Evolutionary conservation across 1,140 invertebrate genomes (phyloP).

Genomic region (Sarcophaga bullata): DNA sequence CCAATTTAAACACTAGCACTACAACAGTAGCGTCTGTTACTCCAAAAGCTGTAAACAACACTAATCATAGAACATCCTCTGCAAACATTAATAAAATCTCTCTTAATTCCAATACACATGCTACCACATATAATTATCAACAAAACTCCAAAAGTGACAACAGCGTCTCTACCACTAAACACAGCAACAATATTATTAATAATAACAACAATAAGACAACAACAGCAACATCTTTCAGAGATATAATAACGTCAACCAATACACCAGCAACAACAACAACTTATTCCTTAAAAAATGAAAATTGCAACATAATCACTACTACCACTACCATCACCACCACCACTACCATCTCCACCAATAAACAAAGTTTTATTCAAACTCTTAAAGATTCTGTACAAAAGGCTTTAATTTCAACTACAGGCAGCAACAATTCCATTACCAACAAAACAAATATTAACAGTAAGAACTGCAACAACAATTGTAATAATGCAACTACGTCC

Average conservation of each 20-base stretch:
- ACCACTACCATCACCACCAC: slow-evolving; percentile 49
- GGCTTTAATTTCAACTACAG: slow-evolving; percentile 48
- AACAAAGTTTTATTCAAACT: slow-evolving; percentile 65
- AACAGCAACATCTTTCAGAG: slow-evolving; percentile 11
- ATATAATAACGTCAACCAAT: slow-evolving; percentile 43
- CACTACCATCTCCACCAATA: slow-evolving; percentile 67
- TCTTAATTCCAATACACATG: background rate
- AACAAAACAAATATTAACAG: background rate
- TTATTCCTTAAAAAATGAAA: slow-evolving; percentile 46
- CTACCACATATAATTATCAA: slow-evolving; percentile 6
- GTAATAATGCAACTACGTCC: background rate
- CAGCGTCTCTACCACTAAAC: background rate
- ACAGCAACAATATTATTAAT: slow-evolving; percentile 10
- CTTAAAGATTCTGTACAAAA: slow-evolving; percentile 67
- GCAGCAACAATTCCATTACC: slow-evolving; percentile 38
- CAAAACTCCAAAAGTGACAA: slow-evolving; percentile 47
- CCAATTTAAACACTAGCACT: background rate
- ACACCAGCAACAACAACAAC: slow-evolving; percentile 62
- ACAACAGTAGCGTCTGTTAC: background rate
- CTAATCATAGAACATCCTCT: background rate
- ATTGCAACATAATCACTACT: slow-evolving; percentile 42
- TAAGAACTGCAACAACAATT: background rate
- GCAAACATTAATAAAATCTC: background rate
- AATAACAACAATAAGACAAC: slow-evolving; percentile 17
- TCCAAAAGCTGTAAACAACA: background rate